A percentile compares a stretch with the other conserved stretches of the same genome.
These are phyloP conservation scores for Zele albiditarsus DNA, from an alignment of 2,888 invertebrate species.

Conservation along the genomic window DNA sequence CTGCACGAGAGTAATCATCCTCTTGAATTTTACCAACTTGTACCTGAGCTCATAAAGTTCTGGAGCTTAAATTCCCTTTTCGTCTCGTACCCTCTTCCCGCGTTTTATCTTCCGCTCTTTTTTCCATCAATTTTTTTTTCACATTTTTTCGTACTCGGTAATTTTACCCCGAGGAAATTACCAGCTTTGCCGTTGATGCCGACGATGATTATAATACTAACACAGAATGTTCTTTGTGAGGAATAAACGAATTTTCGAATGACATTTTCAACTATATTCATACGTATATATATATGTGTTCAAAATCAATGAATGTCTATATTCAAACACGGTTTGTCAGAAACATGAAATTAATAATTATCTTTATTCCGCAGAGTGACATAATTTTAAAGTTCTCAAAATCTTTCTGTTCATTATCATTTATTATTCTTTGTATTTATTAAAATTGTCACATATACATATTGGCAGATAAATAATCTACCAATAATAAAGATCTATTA, in stretches of 20 bases:
- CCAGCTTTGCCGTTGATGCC: constrained; percentile 1
- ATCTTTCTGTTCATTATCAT: too few relatives aligned
- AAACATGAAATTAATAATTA: too few relatives aligned
- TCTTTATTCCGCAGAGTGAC: too few relatives aligned
- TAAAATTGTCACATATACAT: too few relatives aligned
- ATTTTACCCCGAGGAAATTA: constrained; percentile 27
- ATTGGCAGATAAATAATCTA: too few relatives aligned
- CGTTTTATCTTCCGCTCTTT: neutral
- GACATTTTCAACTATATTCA: neutral
- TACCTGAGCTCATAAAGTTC: constrained; percentile 34
- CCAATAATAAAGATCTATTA: too few relatives aligned
- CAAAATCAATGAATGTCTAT: too few relatives aligned
- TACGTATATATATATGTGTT: neutral
- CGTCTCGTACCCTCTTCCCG: constrained; percentile 14
- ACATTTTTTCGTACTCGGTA: neutral
- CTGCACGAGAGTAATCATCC: constrained; percentile 34
- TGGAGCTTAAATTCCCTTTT: constrained; percentile 42
- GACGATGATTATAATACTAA: constrained; percentile 3
- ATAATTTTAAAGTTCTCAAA: too few relatives aligned
- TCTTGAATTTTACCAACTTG: constrained; percentile 34
- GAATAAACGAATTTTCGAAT: constrained; percentile 32
- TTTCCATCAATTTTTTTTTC: constrained; percentile 18
- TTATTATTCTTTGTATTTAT: too few relatives aligned
- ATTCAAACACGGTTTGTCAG: too few relatives aligned
- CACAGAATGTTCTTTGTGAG: neutral